Evolutionary conservation across 2,888 invertebrate species (phyloP).

Genomic region (Macrophya alboannulata): DNA sequence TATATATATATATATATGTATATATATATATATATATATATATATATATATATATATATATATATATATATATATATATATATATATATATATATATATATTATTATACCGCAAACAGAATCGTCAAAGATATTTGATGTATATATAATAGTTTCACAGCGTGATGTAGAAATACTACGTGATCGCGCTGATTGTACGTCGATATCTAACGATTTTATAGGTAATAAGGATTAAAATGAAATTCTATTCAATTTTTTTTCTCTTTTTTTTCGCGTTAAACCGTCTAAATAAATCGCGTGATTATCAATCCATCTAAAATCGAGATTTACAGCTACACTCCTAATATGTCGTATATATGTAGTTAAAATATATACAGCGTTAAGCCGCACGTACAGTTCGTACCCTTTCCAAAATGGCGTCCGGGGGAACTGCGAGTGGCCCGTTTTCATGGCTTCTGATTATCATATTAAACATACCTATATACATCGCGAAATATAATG

Average conservation of each 20-base stretch:
- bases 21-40: no score
- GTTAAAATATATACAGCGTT: not conserved
- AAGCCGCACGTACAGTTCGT: not conserved
- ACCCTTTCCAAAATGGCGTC: slow-evolving; percentile 45
- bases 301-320: not conserved
- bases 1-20: no score
- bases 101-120: not conserved
- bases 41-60: no score
- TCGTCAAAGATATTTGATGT: not conserved
- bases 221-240: no score
- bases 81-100: no score
- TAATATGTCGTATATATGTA: not conserved
- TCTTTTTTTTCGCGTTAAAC: not conserved
- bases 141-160: not conserved
- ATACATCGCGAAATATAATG: not conserved
- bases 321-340: not conserved
- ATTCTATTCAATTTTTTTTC: no score
- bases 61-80: no score
- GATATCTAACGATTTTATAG: not conserved
- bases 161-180: not conserved
- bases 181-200: not conserved
- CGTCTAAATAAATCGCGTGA: not conserved
- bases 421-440: not conserved
- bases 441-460: slow-evolving; percentile 22
- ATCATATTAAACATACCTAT: no score